phyloP scores from a whole-genome alignment of 2,797 vertebrate genomes.

The Pseudochaenichthys georgianus region DNA sequence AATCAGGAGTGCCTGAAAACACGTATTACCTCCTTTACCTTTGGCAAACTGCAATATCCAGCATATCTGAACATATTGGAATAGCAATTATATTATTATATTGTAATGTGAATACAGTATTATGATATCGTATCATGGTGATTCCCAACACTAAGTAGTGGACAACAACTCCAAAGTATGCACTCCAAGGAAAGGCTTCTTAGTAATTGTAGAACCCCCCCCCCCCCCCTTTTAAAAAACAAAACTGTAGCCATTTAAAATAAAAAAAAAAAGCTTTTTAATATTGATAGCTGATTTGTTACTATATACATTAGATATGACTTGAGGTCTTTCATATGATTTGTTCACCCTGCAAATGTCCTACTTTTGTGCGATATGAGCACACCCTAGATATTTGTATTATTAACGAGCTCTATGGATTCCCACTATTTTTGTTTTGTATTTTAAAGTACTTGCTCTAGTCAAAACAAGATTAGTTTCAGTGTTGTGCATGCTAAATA shows the following conservation, averaged over 20 bases:
- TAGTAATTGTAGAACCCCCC: not conserved
- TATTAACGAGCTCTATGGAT: conserved; percentile 10
- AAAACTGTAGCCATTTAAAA: too few species aligned
- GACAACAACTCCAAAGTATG: not conserved
- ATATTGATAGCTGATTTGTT: not conserved
- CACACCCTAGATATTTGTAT: conserved; percentile 3
- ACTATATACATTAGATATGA: not conserved
- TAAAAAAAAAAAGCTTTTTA: not conserved
- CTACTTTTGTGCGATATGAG: not conserved
- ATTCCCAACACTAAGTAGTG: not conserved
- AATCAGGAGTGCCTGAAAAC: too few species aligned
- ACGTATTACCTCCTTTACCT: too few species aligned
- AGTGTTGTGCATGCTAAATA: conserved; percentile 58
- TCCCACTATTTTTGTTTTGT: conserved; percentile 49
- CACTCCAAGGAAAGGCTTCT: not conserved
- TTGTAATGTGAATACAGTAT: too few species aligned
- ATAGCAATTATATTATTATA: too few species aligned
- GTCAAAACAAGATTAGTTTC: conserved; percentile 61
- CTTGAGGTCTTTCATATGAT: not conserved
- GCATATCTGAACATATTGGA: too few species aligned
- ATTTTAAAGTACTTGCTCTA: conserved; percentile 55
- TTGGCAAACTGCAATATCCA: too few species aligned
- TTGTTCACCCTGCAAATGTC: not conserved
- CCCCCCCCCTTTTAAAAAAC: too few species aligned
- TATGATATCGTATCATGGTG: too few species aligned